A percentile compares a stretch with the other conserved stretches of the same genome.
Evolutionary conservation across 1,140 invertebrate species (phyloP).

Genomic region (Drosophila rufa): DNA sequence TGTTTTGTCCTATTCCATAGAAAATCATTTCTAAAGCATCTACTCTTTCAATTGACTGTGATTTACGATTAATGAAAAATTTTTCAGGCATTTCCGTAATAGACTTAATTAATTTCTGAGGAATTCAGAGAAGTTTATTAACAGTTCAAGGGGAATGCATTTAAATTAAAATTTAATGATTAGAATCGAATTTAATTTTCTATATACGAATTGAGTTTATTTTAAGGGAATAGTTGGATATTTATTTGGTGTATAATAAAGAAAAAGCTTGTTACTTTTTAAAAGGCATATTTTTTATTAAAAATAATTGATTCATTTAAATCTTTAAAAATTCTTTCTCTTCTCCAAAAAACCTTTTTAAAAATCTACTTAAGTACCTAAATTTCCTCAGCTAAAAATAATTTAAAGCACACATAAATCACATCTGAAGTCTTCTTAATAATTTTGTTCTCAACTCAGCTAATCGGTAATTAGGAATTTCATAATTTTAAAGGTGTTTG

Average conservation of each 20-base stretch:
- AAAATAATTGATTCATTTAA: background rate
- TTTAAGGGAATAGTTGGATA: background rate
- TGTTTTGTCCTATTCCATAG: background rate
- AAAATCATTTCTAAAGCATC: background rate
- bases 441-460: background rate
- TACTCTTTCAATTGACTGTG: background rate
- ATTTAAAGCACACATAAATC: background rate
- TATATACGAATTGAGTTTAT: background rate
- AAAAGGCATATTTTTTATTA: background rate
- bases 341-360: background rate
- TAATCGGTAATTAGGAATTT: slow-evolving; percentile 7
- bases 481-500: background rate
- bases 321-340: background rate
- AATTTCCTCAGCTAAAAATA: background rate
- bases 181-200: background rate
- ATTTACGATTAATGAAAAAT: background rate
- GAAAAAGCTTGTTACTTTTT: no score
- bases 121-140: background rate
- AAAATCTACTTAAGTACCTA: background rate
- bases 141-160: background rate
- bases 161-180: background rate
- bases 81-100: rapidly evolving
- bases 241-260: background rate
- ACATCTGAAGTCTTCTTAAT: background rate
- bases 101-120: background rate